A percentile compares a stretch with the other conserved stretches of the same genome.
Conservation (phyloP, 2,797 vertebrate genomes). For the Lindbergichthys nudifrons region DNA sequence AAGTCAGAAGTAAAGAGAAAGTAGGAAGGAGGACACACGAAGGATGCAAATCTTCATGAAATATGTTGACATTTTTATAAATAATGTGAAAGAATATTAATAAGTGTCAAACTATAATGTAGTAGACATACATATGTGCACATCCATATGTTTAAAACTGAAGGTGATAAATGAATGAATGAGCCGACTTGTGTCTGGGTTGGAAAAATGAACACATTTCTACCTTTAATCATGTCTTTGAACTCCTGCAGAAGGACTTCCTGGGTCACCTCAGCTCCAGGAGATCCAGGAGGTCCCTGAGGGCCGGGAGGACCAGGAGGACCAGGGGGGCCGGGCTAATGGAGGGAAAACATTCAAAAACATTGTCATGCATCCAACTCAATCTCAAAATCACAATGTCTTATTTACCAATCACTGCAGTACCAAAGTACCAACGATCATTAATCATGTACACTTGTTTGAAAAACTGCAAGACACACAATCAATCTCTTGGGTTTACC, state of each 20-base stretch:
- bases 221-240: conserved; percentile 95
- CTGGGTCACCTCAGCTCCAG: conserved; percentile 89
- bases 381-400: background rate
- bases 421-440: background rate
- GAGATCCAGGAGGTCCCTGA: conserved; percentile 88
- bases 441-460: background rate
- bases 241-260: conserved; percentile 93
- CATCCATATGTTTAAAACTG: background rate
- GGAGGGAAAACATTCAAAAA: conserved; percentile 37
- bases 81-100: too few species aligned
- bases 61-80: too few species aligned
- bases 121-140: background rate
- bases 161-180: background rate
- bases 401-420: background rate
- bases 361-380: background rate
- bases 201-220: background rate
- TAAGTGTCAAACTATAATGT: background rate
- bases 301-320: conserved; percentile 91
- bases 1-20: too few species aligned
- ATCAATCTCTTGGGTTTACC: conserved; percentile 79
- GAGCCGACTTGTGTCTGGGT: background rate
- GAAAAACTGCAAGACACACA: background rate
- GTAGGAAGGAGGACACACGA: too few species aligned
- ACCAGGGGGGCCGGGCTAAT: conserved; percentile 91
- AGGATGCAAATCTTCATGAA: too few species aligned